These are phyloP conservation scores for Gymnosoma rotundatum DNA, from an alignment of 2,888 invertebrate species.

Conservation along the genomic window DNA sequence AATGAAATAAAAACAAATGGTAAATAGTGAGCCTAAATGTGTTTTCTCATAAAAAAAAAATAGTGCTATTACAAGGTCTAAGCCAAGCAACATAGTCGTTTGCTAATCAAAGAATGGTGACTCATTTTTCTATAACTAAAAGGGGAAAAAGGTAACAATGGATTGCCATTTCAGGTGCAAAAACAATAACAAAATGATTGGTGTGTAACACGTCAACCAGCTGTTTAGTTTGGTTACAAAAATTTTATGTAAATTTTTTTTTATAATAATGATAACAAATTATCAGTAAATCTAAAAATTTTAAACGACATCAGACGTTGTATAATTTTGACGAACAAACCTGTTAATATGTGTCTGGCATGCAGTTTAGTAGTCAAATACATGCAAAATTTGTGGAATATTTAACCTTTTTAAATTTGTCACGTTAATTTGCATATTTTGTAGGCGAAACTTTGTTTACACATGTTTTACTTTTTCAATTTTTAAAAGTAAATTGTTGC, in stretches of 20 bases:
- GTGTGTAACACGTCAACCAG: constrained; percentile 59
- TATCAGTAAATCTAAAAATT: constrained; percentile 32
- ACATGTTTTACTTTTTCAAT: too few relatives aligned
- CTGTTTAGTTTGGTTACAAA: constrained; percentile 37
- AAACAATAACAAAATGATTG: constrained; percentile 51
- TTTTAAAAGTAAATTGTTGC: too few relatives aligned
- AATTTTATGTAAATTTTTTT: constrained; percentile 20
- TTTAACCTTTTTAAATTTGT: too few relatives aligned
- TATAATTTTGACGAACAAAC: not conserved
- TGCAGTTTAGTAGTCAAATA: not conserved
- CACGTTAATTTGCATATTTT: too few relatives aligned
- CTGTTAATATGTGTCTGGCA: constrained; percentile 42
- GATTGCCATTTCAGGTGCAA: not conserved
- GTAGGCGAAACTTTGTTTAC: too few relatives aligned
- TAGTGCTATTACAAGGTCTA: too few relatives aligned
- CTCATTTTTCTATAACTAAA: constrained; percentile 3
- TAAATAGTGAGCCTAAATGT: too few relatives aligned
- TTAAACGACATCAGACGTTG: not conserved
- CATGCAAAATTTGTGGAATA: not conserved
- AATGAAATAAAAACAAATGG: too few relatives aligned
- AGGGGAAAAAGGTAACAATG: not conserved
- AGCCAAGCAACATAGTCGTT: too few relatives aligned
- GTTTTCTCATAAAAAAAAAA: too few relatives aligned
- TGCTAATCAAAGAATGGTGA: constrained; percentile 12
- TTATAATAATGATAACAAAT: constrained; percentile 50